Conservation (phyloP, 2,888 invertebrate genomes). For the Salpingus planirostris region DNA sequence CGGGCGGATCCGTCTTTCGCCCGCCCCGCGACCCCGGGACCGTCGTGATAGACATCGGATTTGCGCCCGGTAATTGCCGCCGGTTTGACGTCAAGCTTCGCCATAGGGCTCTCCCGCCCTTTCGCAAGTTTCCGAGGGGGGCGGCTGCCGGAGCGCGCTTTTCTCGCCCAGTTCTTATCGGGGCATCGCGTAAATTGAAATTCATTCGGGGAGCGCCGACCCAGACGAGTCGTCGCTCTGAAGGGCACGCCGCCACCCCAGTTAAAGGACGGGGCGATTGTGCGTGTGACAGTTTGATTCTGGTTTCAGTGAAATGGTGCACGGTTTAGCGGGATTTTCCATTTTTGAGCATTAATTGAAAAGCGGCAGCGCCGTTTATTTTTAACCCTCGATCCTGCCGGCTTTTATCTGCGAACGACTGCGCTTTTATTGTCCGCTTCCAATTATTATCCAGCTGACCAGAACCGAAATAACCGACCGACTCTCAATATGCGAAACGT, state of each 20-base stretch:
- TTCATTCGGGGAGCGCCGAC: slow-evolving; percentile 28
- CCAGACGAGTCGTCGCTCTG: slow-evolving; percentile 15
- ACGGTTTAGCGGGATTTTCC: slow-evolving; percentile 38
- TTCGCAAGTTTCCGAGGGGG: neutral
- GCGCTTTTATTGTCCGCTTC: too few species aligned
- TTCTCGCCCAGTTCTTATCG: slow-evolving; percentile 30
- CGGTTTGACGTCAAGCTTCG: slow-evolving; percentile 18
- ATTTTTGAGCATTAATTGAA: slow-evolving; percentile 40
- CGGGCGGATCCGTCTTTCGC: slow-evolving; percentile 12
- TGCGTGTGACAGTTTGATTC: slow-evolving; percentile 34
- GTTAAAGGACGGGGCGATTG: slow-evolving; percentile 19
- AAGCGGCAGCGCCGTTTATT: slow-evolving; percentile 29
- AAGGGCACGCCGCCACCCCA: slow-evolving; percentile 4
- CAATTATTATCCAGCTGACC: too few species aligned
- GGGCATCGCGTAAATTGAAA: slow-evolving; percentile 37
- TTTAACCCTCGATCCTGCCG: slow-evolving; percentile 22
- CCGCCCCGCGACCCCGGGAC: neutral
- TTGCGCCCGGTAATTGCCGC: too few species aligned
- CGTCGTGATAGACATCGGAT: too few species aligned
- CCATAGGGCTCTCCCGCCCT: slow-evolving; percentile 13
- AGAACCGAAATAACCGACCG: too few species aligned
- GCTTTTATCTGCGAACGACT: too few species aligned
- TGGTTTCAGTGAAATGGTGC: slow-evolving; percentile 36
- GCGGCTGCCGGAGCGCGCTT: slow-evolving; percentile 13
- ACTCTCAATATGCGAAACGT: too few species aligned